Evolutionary conservation across 2,113 vertebrate species (phyloP), one percentile per base, ranked within the genome.

Genomic region (Apodemus speciosus): DNA sequence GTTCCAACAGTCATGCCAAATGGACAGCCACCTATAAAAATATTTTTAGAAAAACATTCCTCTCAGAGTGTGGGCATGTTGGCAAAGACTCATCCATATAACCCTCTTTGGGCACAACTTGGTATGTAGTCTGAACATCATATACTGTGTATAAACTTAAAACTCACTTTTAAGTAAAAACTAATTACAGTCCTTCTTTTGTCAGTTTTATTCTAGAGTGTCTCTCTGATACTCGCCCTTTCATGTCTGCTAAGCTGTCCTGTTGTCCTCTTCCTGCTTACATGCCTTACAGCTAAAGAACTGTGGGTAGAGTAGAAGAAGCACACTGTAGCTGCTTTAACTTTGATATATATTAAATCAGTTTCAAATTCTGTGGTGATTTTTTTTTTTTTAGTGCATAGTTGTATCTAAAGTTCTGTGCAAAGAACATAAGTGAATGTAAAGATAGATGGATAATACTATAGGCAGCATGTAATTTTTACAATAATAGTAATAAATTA

Each of bases 1-100:
- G 99, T 99, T 25, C 99, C 99, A 85, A 99, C 99, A 0, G 99
- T 99, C 94, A 99, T 99, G 99, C 99, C 99, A 76, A 99, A 99
- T 43, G 99, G 99, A 76, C 99, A 99, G 68, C 99, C 99, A 3
- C 99, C 99, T 23, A 99, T 99, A 96, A 99, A 99, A 96, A 99
- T 99, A 97, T 99, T 99, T 98, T 98, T 99, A 91, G 99, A 99
- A 97, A 99, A 99, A 95, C 99, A 99, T 98, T 99, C 99, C 77
- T 99, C 99, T 53, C 98, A 99, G 97, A 99, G 99, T 16, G 99
- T 99, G 85, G 99, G 99, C 98, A 99, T 99, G 99, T 98, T 99
- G 98, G 99, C 99, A 87, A 99, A 99, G 97, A 99, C 99, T 32
- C 99, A 99, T 94, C 99, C 99, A 0, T 99, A 99, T 98, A 99